A percentile compares a stretch with the other conserved stretches of the same genome.
phyloP scores from a whole-genome alignment of 1,140 invertebrate species.

The Drosophila sulfurigaster region DNA sequence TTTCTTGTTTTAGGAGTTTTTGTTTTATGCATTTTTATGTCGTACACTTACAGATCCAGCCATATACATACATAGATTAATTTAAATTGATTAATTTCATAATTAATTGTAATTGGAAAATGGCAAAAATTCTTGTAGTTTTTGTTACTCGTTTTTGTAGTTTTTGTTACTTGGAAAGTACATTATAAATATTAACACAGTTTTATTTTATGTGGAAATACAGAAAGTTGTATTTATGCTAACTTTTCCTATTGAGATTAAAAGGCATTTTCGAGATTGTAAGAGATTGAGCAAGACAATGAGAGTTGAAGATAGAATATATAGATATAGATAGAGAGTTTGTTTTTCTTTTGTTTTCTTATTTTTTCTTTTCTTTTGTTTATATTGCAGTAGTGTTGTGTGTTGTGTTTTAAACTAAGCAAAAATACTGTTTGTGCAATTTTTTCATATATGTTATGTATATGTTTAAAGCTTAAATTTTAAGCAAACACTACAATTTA shows the following conservation, averaged over 20 bases:
- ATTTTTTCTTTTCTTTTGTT: conserved; percentile 25
- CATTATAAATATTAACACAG: conserved; percentile 78
- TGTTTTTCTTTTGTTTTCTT: not conserved
- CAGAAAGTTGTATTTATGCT: conserved; percentile 1
- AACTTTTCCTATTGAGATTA: conserved; percentile 49
- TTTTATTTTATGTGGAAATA: conserved; percentile 41
- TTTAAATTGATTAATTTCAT: conserved; percentile 58
- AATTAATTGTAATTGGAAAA: conserved; percentile 53
- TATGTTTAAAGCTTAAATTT: conserved; percentile 68
- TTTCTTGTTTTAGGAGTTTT: conserved; percentile 24
- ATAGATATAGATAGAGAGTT: conserved; percentile 42
- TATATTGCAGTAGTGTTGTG: conserved; percentile 36
- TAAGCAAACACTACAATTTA: conserved; percentile 71
- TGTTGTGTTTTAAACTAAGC: conserved; percentile 65
- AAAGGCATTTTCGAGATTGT: conserved; percentile 51
- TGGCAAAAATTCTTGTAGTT: conserved; percentile 57
- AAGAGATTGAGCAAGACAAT: conserved; percentile 7
- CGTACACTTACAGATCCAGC: conserved; percentile 76
- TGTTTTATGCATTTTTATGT: conserved; percentile 51
- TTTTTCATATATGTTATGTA: conserved; percentile 65
- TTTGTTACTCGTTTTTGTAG: conserved; percentile 38
- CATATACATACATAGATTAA: conserved; percentile 65
- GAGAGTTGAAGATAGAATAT: conserved; percentile 16
- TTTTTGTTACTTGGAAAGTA: conserved; percentile 52
- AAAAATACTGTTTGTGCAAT: conserved; percentile 83